phyloP scores from a whole-genome alignment of 2,888 invertebrate genomes.

The Orthosia incerta region DNA sequence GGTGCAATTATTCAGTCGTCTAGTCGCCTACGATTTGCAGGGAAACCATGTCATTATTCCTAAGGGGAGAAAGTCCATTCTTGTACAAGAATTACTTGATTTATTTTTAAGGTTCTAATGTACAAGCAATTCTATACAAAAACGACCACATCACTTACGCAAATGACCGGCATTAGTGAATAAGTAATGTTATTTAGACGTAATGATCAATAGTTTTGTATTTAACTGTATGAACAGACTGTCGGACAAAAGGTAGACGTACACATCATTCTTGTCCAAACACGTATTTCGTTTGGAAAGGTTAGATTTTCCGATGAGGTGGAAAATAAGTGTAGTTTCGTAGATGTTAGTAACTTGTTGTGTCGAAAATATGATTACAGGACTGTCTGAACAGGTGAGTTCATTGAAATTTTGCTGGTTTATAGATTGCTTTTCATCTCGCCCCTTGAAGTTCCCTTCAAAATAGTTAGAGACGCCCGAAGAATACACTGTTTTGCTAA shows the following conservation, averaged over 20 bases:
- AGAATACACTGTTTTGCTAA: neutral
- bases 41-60: conserved; percentile 19
- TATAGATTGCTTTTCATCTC: neutral
- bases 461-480: neutral
- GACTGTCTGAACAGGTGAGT: conserved; percentile 1
- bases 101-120: conserved; percentile 18
- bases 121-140: conserved; percentile 23
- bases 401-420: neutral
- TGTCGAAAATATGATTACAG: conserved; percentile 2
- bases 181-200: conserved; percentile 51
- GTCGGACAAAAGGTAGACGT: conserved; percentile 12
- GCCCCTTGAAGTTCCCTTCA: neutral
- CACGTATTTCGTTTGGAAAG: conserved; percentile 11
- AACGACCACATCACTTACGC: conserved; percentile 27
- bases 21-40: neutral
- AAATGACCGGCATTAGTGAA: conserved; percentile 56
- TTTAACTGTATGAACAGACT: conserved; percentile 23
- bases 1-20: conserved; percentile 3
- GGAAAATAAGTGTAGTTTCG: neutral
- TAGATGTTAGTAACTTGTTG: neutral
- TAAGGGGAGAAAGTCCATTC: conserved; percentile 11
- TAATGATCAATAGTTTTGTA: conserved; percentile 51
- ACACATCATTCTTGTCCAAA: conserved; percentile 19
- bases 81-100: conserved; percentile 20
- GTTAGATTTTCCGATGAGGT: conserved; percentile 1